These are phyloP conservation scores for Azorinus chamasolen DNA, from an alignment of 2,888 invertebrate genomes.

Conservation along the genomic window DNA sequence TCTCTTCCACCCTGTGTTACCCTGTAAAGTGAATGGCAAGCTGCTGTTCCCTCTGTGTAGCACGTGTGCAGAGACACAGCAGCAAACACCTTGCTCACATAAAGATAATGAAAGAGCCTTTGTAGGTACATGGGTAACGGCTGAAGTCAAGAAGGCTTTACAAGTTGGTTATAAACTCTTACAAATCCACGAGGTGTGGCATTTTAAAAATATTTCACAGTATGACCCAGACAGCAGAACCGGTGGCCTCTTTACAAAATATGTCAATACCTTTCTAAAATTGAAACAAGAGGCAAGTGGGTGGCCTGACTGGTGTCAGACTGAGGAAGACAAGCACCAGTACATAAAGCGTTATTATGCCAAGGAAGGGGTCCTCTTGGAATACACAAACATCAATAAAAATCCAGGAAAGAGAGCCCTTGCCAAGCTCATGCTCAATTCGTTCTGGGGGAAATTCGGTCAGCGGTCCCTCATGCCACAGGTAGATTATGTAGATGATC, in stretches of 20 bases:
- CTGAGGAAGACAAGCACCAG: too few relatives aligned
- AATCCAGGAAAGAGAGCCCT: constrained; percentile 45
- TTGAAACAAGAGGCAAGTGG: too few relatives aligned
- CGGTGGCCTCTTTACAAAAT: too few relatives aligned
- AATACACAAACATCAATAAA: constrained; percentile 31
- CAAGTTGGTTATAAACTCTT: constrained; percentile 32
- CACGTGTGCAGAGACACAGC: constrained; percentile 77
- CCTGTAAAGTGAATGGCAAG: constrained; percentile 28
- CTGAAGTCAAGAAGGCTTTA: constrained; percentile 43
- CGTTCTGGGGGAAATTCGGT: constrained; percentile 57
- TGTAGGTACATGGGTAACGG: constrained; percentile 50
- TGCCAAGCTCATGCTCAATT: constrained; percentile 47
- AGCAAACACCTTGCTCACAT: constrained; percentile 31
- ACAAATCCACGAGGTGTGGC: constrained; percentile 44
- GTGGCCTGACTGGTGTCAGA: too few relatives aligned
- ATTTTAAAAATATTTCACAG: constrained; percentile 38
- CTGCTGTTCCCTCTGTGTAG: constrained; percentile 78
- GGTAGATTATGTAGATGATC: constrained; percentile 5
- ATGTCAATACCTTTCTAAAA: constrained; percentile 68
- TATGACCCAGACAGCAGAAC: constrained; percentile 37
- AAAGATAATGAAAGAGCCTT: constrained; percentile 29
- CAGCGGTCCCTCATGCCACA: constrained; percentile 27
- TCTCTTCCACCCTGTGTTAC: constrained; percentile 4
- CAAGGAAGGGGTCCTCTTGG: too few relatives aligned
- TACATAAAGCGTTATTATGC: too few relatives aligned